Conservation (phyloP, 2,113 vertebrate genomes). For the Tupaia tana region DNA sequence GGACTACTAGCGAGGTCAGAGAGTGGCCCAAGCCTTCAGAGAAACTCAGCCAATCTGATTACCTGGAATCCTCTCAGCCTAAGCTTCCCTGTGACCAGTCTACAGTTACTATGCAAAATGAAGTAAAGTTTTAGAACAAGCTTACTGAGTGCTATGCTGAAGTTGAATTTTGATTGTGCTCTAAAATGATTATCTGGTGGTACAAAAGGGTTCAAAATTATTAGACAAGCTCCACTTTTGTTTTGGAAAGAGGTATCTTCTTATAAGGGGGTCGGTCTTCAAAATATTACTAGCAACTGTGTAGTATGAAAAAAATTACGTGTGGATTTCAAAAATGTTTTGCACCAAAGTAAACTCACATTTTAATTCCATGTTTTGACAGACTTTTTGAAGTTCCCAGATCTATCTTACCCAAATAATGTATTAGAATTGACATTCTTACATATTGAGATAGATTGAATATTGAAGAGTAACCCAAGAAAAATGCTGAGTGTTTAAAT, state of each 20-base stretch:
- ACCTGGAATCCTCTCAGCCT: background rate
- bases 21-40: background rate
- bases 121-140: background rate
- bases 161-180: background rate
- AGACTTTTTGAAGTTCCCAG: too few species aligned
- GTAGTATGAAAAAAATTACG: too few species aligned
- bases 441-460: background rate
- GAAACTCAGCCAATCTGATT: background rate
- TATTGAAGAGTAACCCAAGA: background rate
- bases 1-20: background rate
- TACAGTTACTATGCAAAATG: background rate
- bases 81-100: background rate
- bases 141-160: background rate
- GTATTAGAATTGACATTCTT: constrained; percentile 22
- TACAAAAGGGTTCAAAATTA: background rate
- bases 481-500: background rate
- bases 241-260: background rate
- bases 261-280: too few species aligned
- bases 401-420: background rate
- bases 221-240: constrained; percentile 8
- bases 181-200: background rate
- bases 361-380: too few species aligned
- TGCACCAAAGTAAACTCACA: too few species aligned
- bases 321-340: too few species aligned
- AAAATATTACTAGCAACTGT: too few species aligned